phyloP scores from a whole-genome alignment of 2,888 invertebrate genomes.

The Tromatobia lineatoria region DNA sequence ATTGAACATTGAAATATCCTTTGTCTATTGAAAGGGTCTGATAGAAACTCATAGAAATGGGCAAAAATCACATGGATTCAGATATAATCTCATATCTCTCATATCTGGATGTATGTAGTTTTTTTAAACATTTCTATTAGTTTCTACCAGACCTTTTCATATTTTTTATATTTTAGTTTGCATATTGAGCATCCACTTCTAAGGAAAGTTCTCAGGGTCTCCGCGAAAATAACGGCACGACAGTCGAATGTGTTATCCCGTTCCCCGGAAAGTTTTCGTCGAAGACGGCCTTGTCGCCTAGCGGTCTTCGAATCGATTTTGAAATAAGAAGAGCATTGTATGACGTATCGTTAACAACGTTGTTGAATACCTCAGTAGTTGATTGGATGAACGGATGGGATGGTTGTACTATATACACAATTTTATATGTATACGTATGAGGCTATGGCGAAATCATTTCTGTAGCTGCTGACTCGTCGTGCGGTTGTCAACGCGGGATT shows the following conservation, averaged over 20 bases:
- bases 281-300: neutral
- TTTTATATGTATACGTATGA: neutral
- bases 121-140: too few relatives aligned
- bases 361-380: slow-evolving; percentile 31
- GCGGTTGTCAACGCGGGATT: slow-evolving; percentile 16
- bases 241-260: neutral
- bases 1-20: too few relatives aligned
- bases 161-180: too few relatives aligned
- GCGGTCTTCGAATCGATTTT: slow-evolving; percentile 17
- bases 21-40: too few relatives aligned
- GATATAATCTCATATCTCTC: too few relatives aligned
- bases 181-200: neutral
- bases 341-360: slow-evolving; percentile 23
- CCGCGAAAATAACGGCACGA: neutral
- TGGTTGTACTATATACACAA: slow-evolving; percentile 22
- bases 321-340: slow-evolving; percentile 9
- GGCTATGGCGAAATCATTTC: slow-evolving; percentile 53
- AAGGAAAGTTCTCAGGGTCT: neutral
- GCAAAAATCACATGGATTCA: too few relatives aligned
- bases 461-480: slow-evolving; percentile 57
- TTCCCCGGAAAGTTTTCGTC: neutral
- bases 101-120: too few relatives aligned
- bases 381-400: slow-evolving; percentile 7
- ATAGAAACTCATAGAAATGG: too few relatives aligned
- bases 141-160: too few relatives aligned